Base-by-base conservation (phyloP, 2,888 invertebrate genomes). In the Dasypogon diadema region DNA sequence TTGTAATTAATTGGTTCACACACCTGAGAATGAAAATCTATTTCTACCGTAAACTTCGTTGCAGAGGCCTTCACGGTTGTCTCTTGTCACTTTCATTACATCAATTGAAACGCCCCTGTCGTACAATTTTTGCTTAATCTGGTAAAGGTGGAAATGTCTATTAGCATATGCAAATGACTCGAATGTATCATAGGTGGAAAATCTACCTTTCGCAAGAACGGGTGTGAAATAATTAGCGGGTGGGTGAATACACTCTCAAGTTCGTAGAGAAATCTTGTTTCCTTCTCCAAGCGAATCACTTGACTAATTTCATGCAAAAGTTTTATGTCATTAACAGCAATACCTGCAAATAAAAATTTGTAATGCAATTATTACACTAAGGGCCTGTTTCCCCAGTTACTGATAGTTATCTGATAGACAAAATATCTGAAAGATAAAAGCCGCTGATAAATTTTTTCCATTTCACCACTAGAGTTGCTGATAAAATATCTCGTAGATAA, bases 291-390 rank as follows among this genome's bases (percentile, higher is more conserved):
- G 8, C 80, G 78, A 21, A 80, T 79, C 1, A 86, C 68, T 73
- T 79, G 78, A 65, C 78, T 79, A 37, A 79, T 79, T 75, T 78
- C 78, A 46, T 85, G 81, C 84, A 87, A 75, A 18, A 78, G 75
- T 51, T 80, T 79, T 76, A 88, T 88, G 80, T 89, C 89, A 79
- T 87, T 88, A 56, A 89, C 89, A 30, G 89, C 89, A 76, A 89
- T 81, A 75, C 89, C 89, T 79, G 87, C 86, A 84, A 89, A 42
- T 42, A 42, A 12, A 12, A 30, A 30, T 30, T 30, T n/a, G n/a
- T n/a, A n/a, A n/a, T n/a, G n/a, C n/a, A n/a, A n/a, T n/a, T n/a
- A n/a, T n/a, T n/a, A n/a, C n/a, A n/a, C n/a, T n/a, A n/a, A n/a
- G n/a, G n/a, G n/a, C n/a, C n/a, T n/a, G 30, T 30, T 30, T 30